Conservation (phyloP, 2,113 vertebrate species). For the Columba janthina region DNA sequence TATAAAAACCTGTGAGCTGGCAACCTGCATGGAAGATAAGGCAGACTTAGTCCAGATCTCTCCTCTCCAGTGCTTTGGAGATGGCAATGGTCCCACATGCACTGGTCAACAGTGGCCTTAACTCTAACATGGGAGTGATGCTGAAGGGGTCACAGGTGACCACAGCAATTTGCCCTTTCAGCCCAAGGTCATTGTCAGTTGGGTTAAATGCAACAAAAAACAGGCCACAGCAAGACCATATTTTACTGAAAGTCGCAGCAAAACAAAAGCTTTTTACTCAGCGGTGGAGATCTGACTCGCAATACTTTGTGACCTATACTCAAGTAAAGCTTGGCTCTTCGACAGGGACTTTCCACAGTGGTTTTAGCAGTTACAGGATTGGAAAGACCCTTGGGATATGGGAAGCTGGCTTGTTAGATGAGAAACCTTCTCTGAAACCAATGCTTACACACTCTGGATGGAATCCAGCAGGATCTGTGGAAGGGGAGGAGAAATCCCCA, state of each 20-base stretch:
- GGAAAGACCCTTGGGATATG: conserved; percentile 50
- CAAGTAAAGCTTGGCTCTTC: conserved; percentile 8
- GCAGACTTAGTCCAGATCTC: background rate
- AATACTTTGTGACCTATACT: background rate
- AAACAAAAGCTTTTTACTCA: background rate
- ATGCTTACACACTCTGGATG: background rate
- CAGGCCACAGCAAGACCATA: fast-evolving
- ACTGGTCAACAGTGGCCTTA: background rate
- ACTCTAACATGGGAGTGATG: background rate
- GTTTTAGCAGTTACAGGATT: conserved; percentile 15
- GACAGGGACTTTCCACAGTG: conserved; percentile 54
- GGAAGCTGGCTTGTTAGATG: background rate
- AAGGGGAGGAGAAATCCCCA: background rate
- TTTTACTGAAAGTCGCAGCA: background rate
- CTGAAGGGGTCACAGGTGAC: background rate
- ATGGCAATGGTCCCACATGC: background rate
- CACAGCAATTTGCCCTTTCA: background rate
- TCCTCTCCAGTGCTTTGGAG: background rate
- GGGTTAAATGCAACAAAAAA: background rate
- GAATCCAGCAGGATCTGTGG: background rate
- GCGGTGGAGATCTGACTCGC: background rate
- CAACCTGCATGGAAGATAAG: background rate
- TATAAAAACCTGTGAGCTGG: fast-evolving
- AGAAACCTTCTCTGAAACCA: conserved; percentile 3
- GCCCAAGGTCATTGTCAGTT: background rate